Evolutionary conservation across 2,113 vertebrate genomes (phyloP).

Genomic region (Conger conger): DNA sequence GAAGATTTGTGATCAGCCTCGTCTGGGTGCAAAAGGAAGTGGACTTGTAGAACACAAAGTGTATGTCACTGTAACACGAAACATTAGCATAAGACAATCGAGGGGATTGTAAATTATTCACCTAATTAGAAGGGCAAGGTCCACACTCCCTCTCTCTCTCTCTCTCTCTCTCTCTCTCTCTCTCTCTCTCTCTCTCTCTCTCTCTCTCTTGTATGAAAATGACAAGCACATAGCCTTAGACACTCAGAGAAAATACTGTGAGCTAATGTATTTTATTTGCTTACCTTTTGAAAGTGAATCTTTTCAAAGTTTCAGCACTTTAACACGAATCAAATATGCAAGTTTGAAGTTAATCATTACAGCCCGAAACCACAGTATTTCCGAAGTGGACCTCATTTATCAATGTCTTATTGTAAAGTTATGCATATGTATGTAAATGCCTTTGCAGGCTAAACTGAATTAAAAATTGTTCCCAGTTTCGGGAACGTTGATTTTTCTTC

Average conservation of each 20-base stretch:
- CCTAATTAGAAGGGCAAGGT: background rate
- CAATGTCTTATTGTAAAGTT: too few species aligned
- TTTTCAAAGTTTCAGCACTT: background rate
- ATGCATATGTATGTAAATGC: too few species aligned
- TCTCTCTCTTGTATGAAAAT: background rate
- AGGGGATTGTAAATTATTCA: slow-evolving; percentile 3
- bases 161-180: background rate
- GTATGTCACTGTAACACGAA: background rate
- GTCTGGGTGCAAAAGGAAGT: background rate
- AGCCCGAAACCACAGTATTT: background rate
- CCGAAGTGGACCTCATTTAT: background rate
- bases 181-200: background rate
- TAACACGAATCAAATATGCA: background rate
- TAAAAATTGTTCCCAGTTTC: too few species aligned
- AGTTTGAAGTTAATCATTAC: background rate
- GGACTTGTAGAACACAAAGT: background rate
- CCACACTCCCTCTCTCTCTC: background rate
- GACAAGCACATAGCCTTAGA: background rate
- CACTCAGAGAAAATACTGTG: background rate
- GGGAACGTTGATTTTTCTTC: too few species aligned
- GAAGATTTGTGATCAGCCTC: background rate
- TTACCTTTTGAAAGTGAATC: background rate
- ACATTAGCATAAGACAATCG: background rate
- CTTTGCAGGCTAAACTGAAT: too few species aligned
- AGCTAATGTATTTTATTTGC: too few species aligned